Percentiles rank a stretch among this genome's conserved stretches.
These are phyloP conservation scores for Melanotaenia boesemani DNA, from an alignment of 2,797 vertebrate genomes.

Conservation along the genomic window DNA sequence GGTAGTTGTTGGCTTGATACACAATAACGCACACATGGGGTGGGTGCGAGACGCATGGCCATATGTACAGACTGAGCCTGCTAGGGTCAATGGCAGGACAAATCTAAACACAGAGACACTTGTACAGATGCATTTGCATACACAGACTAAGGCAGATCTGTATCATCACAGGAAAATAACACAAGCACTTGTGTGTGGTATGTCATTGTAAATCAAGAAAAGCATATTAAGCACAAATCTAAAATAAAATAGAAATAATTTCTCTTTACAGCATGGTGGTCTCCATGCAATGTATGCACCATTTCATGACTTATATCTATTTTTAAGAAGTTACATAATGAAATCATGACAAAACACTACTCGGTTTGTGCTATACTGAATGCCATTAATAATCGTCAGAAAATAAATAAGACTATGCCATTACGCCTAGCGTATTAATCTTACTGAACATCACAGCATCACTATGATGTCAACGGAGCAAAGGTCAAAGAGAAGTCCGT, in stretches of 20 bases:
- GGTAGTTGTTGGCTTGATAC: conserved; percentile 67
- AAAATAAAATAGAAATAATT: neutral
- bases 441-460: conserved; percentile 79
- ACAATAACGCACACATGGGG: conserved; percentile 54
- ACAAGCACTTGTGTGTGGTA: conserved; percentile 4
- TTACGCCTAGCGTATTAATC: conserved; percentile 83
- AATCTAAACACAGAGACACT: conserved; percentile 51
- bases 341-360: neutral
- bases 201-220: neutral
- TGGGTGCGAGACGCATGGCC: conserved; percentile 61
- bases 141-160: neutral
- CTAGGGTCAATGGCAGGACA: conserved; percentile 64
- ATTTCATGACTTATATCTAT: neutral
- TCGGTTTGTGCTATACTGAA: neutral
- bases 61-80: conserved; percentile 65
- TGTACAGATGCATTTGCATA: conserved; percentile 17
- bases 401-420: conserved; percentile 76
- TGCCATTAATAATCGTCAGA: conserved; percentile 70
- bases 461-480: conserved; percentile 81
- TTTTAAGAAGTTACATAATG: neutral
- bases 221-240: neutral
- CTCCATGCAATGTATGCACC: neutral
- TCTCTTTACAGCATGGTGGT: neutral
- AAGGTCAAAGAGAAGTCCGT: conserved; percentile 84
- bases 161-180: conserved; percentile 4